Conservation (phyloP, 2,888 invertebrate genomes). For the Rhagonycha fulva region DNA sequence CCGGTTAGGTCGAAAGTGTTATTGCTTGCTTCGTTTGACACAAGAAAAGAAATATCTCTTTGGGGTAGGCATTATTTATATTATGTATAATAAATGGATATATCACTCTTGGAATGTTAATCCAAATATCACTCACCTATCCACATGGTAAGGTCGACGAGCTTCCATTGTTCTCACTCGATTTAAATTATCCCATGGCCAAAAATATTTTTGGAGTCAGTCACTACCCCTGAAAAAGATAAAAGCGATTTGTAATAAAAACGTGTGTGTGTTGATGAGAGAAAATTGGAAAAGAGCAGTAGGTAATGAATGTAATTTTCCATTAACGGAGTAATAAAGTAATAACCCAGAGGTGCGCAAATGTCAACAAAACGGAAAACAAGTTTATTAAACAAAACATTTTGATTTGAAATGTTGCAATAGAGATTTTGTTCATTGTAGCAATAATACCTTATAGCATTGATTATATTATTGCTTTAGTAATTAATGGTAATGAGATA, state of each 20-base stretch:
- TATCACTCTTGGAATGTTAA: not conserved
- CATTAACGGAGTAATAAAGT: not conserved
- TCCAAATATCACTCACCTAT: conserved; percentile 27
- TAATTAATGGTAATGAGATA: not conserved
- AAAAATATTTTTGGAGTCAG: not conserved
- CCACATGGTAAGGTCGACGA: conserved; percentile 27
- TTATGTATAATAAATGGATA: not conserved
- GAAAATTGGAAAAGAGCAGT: not conserved
- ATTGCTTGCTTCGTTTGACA: not conserved
- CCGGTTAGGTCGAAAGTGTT: not conserved
- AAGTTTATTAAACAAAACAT: not conserved
- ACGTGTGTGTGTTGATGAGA: not conserved
- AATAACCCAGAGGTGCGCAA: conserved; percentile 1
- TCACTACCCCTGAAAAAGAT: not conserved
- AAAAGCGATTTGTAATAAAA: not conserved
- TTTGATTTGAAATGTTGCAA: not conserved
- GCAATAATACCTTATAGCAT: not conserved
- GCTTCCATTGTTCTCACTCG: conserved; percentile 29
- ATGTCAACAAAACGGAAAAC: conserved; percentile 5
- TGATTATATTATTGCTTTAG: not conserved
- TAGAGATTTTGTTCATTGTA: not conserved
- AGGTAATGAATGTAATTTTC: not conserved
- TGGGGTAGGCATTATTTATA: not conserved
- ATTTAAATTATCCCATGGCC: conserved; percentile 25
- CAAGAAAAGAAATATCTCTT: not conserved